These are phyloP conservation scores for Bombyx huttoni DNA, from an alignment of 2,888 invertebrate species.

Conservation along the genomic window DNA sequence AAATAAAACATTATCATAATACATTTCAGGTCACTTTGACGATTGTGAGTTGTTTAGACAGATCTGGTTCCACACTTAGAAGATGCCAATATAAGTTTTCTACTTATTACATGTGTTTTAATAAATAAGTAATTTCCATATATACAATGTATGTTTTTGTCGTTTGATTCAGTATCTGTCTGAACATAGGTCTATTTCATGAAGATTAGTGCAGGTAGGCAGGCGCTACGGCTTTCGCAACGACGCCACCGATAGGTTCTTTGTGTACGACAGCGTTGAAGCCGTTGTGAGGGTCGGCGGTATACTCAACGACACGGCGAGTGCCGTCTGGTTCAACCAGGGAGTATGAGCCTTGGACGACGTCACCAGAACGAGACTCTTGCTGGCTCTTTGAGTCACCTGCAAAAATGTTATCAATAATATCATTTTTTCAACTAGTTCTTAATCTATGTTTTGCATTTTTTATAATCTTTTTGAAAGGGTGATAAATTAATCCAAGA, in stretches of 20 bases:
- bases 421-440: neutral
- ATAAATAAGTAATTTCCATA: no score
- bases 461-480: no score
- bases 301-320: constrained; percentile 74
- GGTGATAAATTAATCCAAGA: no score
- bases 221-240: constrained; percentile 50
- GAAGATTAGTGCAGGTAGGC: constrained; percentile 37
- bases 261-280: constrained; percentile 79
- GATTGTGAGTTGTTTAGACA: constrained; percentile 17
- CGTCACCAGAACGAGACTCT: constrained; percentile 72
- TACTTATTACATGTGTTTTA: neutral
- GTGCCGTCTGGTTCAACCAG: constrained; percentile 77
- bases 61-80: constrained; percentile 18
- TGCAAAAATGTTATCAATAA: constrained; percentile 9
- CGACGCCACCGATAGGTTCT: constrained; percentile 62
- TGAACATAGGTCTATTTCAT: constrained; percentile 8
- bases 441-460: no score
- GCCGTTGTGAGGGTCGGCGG: constrained; percentile 76
- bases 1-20: constrained; percentile 30
- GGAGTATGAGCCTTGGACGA: constrained; percentile 77
- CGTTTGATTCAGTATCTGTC: constrained; percentile 7
- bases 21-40: constrained; percentile 37
- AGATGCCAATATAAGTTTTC: neutral
- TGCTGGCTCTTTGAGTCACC: constrained; percentile 66
- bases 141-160: no score